Evolutionary conservation across 2,888 invertebrate species (phyloP), one percentile per base, ranked within the genome.

Genomic region (Fragum sueziense): DNA sequence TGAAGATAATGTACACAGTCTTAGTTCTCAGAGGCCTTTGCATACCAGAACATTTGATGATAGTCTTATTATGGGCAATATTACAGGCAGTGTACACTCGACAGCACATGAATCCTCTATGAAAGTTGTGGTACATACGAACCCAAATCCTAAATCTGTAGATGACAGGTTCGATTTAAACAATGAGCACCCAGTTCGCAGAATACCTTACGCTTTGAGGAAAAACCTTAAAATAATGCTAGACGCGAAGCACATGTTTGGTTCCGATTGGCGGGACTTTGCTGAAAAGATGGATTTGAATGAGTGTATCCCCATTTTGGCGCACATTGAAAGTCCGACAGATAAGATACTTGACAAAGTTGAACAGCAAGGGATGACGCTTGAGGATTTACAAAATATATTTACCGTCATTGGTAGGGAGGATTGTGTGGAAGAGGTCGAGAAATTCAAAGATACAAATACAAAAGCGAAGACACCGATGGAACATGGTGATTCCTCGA

Each of bases 241-340:
- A 14, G 88, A 88, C 57, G 41, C 33, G 0, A 74, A 71, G 31
- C 31, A 41, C 14, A 61, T 76, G 1, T 76, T 83, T 41, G 86
- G 85, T 4, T 77, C 79, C 14, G 82, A 88, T 37, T 88, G 88
- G 88, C 74, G 77, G 17, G 81, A 77, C 29, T 57, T 88, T 0
- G 87, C 86, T 0, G 74, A 81, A 6, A 69, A 61, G 20, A 59
- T 88, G 22, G 85, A 76, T 0, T 52, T 84, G 0, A 85, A 85
- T 20, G 33, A 54, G 2, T 82, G 70, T 27, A 87, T 88, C 57
- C 80, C 79, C 0, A 84, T 76, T 33, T 20, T 88, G 0, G 65
- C 76, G n/a, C 65, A 67, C 2, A 41, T 59, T 0, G 61, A 61
- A 3, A 82, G 80, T 78, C 87, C 87, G 14, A 87, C 87, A 11